A percentile compares a stretch with the other conserved stretches of the same genome.
Evolutionary conservation across 2,888 invertebrate species (phyloP).

Genomic region (Phasia obesa): DNA sequence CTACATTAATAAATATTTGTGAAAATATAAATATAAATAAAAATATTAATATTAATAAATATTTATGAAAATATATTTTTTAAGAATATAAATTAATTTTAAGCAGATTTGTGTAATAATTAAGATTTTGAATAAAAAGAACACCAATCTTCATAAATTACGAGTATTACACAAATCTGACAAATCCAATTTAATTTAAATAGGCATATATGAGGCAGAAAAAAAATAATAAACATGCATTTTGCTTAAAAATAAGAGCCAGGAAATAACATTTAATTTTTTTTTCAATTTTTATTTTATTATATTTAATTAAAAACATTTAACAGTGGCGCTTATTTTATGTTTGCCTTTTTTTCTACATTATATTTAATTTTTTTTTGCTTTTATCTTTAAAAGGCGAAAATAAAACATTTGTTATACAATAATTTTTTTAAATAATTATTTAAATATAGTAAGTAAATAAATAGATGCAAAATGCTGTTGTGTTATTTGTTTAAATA

Average conservation of each 20-base stretch:
- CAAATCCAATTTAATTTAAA: not conserved
- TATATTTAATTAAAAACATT: constrained; percentile 26
- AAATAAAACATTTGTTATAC: constrained; percentile 56
- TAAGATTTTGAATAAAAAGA: constrained; percentile 1
- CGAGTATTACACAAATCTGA: too few relatives aligned
- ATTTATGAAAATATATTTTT: not conserved
- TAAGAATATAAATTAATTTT: constrained; percentile 28
- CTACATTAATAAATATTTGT: too few relatives aligned
- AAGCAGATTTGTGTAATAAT: constrained; percentile 28
- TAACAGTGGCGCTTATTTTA: constrained; percentile 42
- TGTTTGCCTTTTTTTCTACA: constrained; percentile 1
- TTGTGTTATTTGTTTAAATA: constrained; percentile 1
- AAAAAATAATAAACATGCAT: not conserved
- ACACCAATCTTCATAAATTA: not conserved
- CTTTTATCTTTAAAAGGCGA: constrained; percentile 1
- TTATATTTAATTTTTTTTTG: constrained; percentile 1
- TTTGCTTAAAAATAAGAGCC: constrained; percentile 17
- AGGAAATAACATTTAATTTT: constrained; percentile 23
- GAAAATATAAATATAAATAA: not conserved
- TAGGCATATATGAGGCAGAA: not conserved
- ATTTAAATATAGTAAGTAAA: constrained; percentile 20
- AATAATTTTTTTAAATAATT: constrained; percentile 51
- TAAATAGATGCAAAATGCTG: constrained; percentile 6
- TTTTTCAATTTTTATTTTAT: not conserved
- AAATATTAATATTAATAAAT: not conserved